Evolutionary conservation across 2,797 vertebrate species (phyloP).

Genomic region (Euphonia xanthogaster): DNA sequence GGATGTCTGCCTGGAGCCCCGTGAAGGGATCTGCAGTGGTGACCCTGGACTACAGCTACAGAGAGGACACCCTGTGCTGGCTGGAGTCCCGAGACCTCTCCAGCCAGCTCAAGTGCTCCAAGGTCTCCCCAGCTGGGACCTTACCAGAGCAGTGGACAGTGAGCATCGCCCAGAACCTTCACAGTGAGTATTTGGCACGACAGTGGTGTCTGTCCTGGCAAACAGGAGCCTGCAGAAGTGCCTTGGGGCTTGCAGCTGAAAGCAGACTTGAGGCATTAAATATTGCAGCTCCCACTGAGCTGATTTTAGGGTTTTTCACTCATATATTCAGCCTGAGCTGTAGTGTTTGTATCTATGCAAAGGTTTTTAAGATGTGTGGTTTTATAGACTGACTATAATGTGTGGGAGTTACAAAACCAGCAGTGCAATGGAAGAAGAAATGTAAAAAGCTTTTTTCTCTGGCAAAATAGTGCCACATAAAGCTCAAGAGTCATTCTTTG

Average conservation of each 20-base stretch:
- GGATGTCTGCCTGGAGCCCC: conserved; percentile 76
- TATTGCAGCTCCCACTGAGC: neutral
- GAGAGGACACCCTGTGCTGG: conserved; percentile 89
- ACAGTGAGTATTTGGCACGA: conserved; percentile 78
- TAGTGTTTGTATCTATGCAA: neutral
- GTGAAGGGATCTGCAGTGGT: conserved; percentile 83
- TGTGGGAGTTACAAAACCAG: neutral
- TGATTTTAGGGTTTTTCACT: neutral
- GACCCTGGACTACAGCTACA: conserved; percentile 86
- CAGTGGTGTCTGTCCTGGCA: neutral
- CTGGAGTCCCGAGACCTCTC: conserved; percentile 82
- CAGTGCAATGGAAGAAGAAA: neutral
- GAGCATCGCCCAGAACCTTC: conserved; percentile 83
- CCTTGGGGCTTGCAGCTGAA: neutral
- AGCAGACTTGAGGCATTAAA: neutral
- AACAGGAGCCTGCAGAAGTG: neutral
- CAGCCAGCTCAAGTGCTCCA: conserved; percentile 86
- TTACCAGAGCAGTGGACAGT: conserved; percentile 84
- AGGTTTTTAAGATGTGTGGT: neutral
- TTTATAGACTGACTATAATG: neutral
- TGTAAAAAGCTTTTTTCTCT: neutral
- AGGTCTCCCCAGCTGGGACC: conserved; percentile 78
- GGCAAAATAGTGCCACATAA: neutral
- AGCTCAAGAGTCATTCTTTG: neutral
- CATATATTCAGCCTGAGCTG: neutral